phyloP scores from a whole-genome alignment of 2,888 invertebrate species.

The Drosophila maculinotata region DNA sequence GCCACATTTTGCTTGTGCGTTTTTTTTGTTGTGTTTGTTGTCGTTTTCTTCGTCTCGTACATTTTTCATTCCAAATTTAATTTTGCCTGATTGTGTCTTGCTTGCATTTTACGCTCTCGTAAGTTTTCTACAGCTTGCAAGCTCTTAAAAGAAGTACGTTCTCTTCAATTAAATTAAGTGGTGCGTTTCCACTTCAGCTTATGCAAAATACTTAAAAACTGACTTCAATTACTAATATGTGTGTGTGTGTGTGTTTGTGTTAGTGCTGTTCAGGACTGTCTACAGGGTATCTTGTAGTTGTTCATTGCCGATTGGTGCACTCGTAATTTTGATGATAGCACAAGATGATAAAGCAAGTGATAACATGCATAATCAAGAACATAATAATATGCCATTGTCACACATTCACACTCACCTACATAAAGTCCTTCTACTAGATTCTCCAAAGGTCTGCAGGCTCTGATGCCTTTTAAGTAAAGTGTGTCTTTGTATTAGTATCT shows the following conservation, averaged over 20 bases:
- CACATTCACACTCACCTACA: too few relatives aligned
- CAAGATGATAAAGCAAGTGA: neutral
- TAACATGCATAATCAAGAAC: too few relatives aligned
- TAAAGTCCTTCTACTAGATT: too few relatives aligned
- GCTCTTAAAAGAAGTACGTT: neutral
- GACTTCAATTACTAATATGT: too few relatives aligned
- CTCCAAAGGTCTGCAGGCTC: too few relatives aligned
- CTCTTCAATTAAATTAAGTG: neutral
- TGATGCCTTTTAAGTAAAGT: too few relatives aligned
- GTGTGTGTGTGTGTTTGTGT: too few relatives aligned
- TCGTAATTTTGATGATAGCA: too few relatives aligned
- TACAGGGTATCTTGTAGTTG: neutral
- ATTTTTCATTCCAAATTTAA: slow-evolving; percentile 46
- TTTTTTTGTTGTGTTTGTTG: slow-evolving; percentile 32
- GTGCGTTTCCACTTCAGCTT: slow-evolving; percentile 4
- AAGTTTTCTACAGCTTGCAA: slow-evolving; percentile 21
- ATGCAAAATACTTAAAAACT: neutral
- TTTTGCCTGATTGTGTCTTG: slow-evolving; percentile 40
- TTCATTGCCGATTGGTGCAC: neutral
- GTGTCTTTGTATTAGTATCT: too few relatives aligned
- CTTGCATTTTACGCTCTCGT: slow-evolving; percentile 38
- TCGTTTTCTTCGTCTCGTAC: slow-evolving; percentile 8
- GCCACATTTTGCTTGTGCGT: slow-evolving; percentile 36
- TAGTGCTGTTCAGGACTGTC: too few relatives aligned
- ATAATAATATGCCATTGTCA: too few relatives aligned